Conservation (phyloP, 2,113 vertebrate genomes). For the Dicrurus megarhynchus region DNA sequence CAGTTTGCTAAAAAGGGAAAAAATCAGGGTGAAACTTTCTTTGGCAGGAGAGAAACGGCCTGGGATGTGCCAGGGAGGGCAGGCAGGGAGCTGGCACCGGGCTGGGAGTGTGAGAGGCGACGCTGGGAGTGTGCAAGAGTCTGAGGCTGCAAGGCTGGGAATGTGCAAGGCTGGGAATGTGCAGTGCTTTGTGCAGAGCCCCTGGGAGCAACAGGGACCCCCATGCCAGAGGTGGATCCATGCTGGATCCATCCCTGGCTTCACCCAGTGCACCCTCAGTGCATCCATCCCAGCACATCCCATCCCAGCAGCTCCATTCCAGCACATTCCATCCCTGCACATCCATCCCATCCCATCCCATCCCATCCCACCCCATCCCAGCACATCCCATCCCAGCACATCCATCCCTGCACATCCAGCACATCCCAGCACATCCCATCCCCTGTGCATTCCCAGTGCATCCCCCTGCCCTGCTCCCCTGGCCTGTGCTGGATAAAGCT, state of each 20-base stretch:
- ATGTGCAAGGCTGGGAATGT: accelerated
- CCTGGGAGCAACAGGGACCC: not conserved
- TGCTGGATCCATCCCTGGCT: not conserved
- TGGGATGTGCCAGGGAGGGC: not conserved
- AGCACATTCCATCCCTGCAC: not conserved
- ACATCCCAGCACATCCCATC: not conserved
- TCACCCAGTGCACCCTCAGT: accelerated
- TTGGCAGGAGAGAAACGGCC: not conserved
- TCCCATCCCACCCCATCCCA: not conserved
- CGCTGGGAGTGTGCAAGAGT: accelerated
- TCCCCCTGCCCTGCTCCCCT: not conserved
- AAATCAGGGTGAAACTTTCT: not conserved
- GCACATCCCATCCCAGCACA: too few species aligned
- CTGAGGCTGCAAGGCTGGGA: accelerated
- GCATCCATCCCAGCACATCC: not conserved
- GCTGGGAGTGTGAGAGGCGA: not conserved
- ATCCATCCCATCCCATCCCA: not conserved
- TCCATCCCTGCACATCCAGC: not conserved
- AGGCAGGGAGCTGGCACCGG: accelerated
- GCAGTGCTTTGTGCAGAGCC: not conserved
- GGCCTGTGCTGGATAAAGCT: not conserved
- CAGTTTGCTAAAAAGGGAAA: not conserved
- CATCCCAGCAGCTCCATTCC: not conserved
- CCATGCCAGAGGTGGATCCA: accelerated
- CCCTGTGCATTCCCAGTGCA: not conserved